Evolutionary conservation across 2,113 vertebrate species (phyloP).

Genomic region (Felis chaus): DNA sequence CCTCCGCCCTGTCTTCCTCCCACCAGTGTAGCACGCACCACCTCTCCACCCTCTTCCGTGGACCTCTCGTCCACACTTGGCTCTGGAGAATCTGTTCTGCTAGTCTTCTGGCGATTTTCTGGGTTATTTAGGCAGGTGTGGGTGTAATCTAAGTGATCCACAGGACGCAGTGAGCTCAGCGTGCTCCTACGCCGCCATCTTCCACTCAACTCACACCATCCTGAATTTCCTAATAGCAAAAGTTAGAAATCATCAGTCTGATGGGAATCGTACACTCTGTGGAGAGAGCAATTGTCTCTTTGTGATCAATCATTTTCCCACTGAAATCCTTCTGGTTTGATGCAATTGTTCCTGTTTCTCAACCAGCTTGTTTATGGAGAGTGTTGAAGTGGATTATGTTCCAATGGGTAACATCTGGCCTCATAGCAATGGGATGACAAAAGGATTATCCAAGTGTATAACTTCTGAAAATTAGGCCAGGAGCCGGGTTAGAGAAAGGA

Average conservation of each 20-base stretch:
- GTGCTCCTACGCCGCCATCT: too few relatives aligned
- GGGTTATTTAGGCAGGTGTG: too few relatives aligned
- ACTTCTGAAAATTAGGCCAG: conserved; percentile 1
- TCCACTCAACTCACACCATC: neutral
- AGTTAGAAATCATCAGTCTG: neutral
- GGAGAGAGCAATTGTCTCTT: neutral
- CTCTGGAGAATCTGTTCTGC: too few relatives aligned
- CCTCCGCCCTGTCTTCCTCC: too few relatives aligned
- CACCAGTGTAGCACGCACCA: accelerated
- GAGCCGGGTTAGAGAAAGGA: neutral
- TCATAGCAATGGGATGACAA: neutral
- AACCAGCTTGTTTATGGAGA: neutral
- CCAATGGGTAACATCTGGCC: neutral
- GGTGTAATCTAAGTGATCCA: too few relatives aligned
- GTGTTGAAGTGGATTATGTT: neutral
- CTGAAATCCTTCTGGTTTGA: conserved; percentile 35
- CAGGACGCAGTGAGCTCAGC: too few relatives aligned
- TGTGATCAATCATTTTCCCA: conserved; percentile 2
- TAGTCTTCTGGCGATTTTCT: too few relatives aligned
- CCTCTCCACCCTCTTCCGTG: too few relatives aligned
- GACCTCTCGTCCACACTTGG: too few relatives aligned
- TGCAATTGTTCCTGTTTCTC: conserved; percentile 6
- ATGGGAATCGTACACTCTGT: neutral
- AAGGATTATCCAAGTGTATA: neutral
- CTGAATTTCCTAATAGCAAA: neutral